These are phyloP conservation scores for Dromococcyx pavoninus DNA, from an alignment of 2,797 vertebrate species.

Conservation along the genomic window DNA sequence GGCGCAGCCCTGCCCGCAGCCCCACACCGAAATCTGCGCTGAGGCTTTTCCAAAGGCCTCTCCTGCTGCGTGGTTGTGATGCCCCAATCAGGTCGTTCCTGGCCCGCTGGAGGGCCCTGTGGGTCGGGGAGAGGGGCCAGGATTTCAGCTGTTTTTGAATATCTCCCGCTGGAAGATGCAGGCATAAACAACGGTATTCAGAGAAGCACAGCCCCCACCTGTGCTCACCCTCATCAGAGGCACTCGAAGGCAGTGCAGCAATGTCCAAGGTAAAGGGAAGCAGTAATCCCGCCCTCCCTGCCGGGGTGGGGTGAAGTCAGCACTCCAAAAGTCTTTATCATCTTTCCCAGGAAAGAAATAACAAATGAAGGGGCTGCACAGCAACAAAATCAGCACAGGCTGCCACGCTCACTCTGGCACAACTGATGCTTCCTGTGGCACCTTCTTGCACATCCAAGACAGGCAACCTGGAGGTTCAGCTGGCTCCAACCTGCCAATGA, in stretches of 20 bases:
- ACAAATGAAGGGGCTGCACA: background rate
- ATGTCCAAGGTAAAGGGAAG: background rate
- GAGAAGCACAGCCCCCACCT: too few relatives aligned
- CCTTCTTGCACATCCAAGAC: background rate
- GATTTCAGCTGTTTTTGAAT: accelerated
- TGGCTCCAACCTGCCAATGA: background rate
- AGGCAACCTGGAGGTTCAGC: background rate
- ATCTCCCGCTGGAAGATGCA: background rate
- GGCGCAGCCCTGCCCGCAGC: too few relatives aligned
- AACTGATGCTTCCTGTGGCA: background rate
- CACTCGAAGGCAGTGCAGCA: background rate
- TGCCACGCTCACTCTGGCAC: background rate
- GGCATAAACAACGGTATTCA: background rate
- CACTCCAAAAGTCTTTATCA: background rate
- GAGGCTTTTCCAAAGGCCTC: background rate
- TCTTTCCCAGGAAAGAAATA: background rate
- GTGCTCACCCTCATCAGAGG: background rate
- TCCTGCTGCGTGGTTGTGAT: background rate
- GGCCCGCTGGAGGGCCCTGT: background rate
- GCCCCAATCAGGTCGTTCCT: background rate
- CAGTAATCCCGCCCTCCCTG: background rate
- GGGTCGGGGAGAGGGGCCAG: background rate
- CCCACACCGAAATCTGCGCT: too few relatives aligned
- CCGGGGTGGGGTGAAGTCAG: background rate
- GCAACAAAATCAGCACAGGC: too few relatives aligned